phyloP scores from a whole-genome alignment of 2,797 vertebrate genomes.

The Petrocephalus schoutedeni region DNA sequence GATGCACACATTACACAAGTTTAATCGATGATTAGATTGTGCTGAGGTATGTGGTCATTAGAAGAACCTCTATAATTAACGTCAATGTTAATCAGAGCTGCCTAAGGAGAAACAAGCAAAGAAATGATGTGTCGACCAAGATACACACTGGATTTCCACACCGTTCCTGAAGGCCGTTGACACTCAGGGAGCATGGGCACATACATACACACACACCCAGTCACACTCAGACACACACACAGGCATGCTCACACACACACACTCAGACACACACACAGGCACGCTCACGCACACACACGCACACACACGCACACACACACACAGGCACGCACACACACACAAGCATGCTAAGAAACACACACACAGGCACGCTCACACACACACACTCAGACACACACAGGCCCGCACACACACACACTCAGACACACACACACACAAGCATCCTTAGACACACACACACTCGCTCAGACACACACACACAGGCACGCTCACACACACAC shows the following conservation, averaged over 20 bases:
- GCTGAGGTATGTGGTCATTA: constrained; percentile 46
- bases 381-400: no score
- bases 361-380: no score
- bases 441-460: neutral
- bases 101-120: constrained; percentile 31
- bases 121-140: constrained; percentile 21
- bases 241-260: neutral
- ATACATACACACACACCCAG: neutral
- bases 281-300: neutral
- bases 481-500: neutral
- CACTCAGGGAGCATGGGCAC: neutral
- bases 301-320: neutral
- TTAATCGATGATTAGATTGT: constrained; percentile 54
- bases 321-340: no score
- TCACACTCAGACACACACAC: neutral
- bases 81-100: constrained; percentile 48
- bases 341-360: no score
- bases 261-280: neutral
- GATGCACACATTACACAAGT: constrained; percentile 46
- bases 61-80: constrained; percentile 49
- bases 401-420: no score
- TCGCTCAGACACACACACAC: neutral
- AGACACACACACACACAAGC: no score
- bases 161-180: neutral
- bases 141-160: neutral